Evolutionary conservation across 2,113 vertebrate genomes (phyloP).

Genomic region (Onychostoma macrolepis): DNA sequence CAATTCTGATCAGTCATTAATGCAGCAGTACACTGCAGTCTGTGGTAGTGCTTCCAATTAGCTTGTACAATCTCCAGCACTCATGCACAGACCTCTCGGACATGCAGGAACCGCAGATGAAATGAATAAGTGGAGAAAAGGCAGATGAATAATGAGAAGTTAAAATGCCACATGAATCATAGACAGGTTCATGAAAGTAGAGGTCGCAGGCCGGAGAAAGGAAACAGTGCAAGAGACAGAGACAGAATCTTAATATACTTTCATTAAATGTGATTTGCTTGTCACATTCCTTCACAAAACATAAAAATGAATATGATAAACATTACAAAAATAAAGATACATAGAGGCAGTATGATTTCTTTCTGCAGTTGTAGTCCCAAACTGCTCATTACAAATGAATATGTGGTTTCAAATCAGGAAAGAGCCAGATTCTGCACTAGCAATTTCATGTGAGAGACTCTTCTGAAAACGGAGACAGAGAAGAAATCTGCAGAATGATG

Average conservation of each 20-base stretch:
- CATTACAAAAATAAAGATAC: background rate
- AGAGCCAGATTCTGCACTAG: background rate
- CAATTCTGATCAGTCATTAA: slow-evolving; percentile 21
- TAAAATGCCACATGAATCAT: slow-evolving; percentile 42
- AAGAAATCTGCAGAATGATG: background rate
- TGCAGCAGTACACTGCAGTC: background rate
- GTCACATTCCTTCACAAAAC: slow-evolving; percentile 8
- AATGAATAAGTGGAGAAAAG: slow-evolving; percentile 21
- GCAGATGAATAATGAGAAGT: slow-evolving; percentile 10
- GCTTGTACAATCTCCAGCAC: background rate
- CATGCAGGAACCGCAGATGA: slow-evolving; percentile 3
- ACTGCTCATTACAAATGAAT: background rate
- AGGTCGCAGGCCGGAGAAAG: background rate
- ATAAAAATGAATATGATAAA: background rate
- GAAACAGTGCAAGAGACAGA: background rate
- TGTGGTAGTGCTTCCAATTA: background rate
- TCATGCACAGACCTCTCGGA: background rate
- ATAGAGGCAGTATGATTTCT: background rate
- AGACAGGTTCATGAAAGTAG: background rate
- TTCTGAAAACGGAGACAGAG: background rate
- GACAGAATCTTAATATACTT: background rate
- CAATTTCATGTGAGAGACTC: slow-evolving; percentile 1
- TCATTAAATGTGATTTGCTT: background rate
- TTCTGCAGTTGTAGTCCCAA: background rate
- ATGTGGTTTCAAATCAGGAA: background rate